A percentile compares a stretch with the other conserved stretches of the same genome.
Evolutionary conservation across 1,140 invertebrate species (phyloP).

Genomic region (Hirudo medicinalis): DNA sequence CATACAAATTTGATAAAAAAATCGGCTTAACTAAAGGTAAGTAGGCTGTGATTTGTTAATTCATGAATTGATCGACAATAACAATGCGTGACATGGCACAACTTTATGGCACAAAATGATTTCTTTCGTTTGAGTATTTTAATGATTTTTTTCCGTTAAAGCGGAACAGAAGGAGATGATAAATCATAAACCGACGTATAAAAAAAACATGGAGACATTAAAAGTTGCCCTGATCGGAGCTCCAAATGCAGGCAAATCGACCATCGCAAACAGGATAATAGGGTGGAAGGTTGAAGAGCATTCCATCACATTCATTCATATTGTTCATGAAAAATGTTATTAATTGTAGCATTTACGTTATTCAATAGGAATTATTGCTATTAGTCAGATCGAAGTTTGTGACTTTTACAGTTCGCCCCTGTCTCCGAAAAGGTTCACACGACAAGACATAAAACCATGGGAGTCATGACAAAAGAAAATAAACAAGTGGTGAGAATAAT

Average conservation of each 20-base stretch:
- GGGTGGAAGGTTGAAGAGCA: slow-evolving; percentile 54
- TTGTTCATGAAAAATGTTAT: background rate
- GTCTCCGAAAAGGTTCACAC: slow-evolving; percentile 79
- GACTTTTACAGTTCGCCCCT: slow-evolving; percentile 58
- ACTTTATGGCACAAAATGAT: no score
- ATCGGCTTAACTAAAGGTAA: no score
- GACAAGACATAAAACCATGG: slow-evolving; percentile 58
- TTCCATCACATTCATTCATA: slow-evolving; percentile 19
- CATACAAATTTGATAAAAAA: no score
- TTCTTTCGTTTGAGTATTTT: background rate
- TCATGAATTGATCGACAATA: no score
- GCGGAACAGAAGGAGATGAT: slow-evolving; percentile 14
- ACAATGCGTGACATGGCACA: no score
- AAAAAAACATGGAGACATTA: slow-evolving; percentile 45
- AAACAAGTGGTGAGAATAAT: slow-evolving; percentile 58
- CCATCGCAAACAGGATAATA: slow-evolving; percentile 71
- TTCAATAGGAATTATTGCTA: background rate
- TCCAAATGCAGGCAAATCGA: slow-evolving; percentile 88
- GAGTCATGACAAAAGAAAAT: slow-evolving; percentile 55
- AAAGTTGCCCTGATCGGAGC: slow-evolving; percentile 74
- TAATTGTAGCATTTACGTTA: background rate
- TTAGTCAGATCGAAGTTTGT: background rate
- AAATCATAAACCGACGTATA: background rate
- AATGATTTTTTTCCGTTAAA: slow-evolving; percentile 8
- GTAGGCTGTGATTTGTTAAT: no score